phyloP scores from a whole-genome alignment of 2,797 vertebrate genomes.

The Sebastes aleutianus region DNA sequence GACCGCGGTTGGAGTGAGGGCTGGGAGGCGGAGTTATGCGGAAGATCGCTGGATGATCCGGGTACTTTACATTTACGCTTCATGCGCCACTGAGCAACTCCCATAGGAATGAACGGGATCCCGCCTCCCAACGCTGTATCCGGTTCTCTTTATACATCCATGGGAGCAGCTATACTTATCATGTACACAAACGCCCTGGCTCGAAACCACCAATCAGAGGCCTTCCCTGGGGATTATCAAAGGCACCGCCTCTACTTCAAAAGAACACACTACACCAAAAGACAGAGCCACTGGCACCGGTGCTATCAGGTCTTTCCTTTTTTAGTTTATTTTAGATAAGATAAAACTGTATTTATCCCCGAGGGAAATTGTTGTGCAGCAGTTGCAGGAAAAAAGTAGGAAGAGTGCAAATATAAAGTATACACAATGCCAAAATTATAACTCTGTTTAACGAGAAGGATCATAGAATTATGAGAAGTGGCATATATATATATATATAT shows the following conservation, averaged over 20 bases:
- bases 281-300: not conserved
- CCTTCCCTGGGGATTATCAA: not conserved
- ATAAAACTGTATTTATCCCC: not conserved
- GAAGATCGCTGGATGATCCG: fast-evolving
- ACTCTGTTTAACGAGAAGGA: too few relatives aligned
- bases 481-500: too few relatives aligned
- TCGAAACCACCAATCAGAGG: not conserved
- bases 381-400: not conserved
- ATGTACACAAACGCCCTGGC: not conserved
- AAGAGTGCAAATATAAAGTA: not conserved
- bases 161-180: not conserved
- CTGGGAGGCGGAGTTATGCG: too few relatives aligned
- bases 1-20: too few relatives aligned
- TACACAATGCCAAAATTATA: too few relatives aligned
- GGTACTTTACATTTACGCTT: fast-evolving
- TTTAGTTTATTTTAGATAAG: not conserved
- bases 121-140: too few relatives aligned
- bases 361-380: too few relatives aligned
- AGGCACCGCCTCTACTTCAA: not conserved
- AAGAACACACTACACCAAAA: not conserved
- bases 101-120: too few relatives aligned
- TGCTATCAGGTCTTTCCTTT: not conserved
- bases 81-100: too few relatives aligned
- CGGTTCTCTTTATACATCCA: too few relatives aligned
- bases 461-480: too few relatives aligned